Conservation (phyloP, 2,797 vertebrate genomes). For the Nannoperca australis region DNA sequence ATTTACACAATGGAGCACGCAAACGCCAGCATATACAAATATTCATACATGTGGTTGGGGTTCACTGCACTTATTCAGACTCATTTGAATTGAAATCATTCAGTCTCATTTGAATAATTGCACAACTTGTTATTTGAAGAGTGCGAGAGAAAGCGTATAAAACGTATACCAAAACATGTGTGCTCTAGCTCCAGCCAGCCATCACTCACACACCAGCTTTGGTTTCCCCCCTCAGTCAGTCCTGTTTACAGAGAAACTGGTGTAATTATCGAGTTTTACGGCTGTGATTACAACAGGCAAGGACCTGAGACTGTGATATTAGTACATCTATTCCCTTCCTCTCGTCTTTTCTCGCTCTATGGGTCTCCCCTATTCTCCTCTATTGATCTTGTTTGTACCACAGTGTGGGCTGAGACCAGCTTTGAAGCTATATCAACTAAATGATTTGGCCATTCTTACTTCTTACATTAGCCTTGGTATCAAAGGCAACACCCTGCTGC, state of each 20-base stretch:
- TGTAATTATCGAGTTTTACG: conserved; percentile 74
- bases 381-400: conserved; percentile 67
- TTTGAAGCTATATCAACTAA: conserved; percentile 72
- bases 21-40: not conserved
- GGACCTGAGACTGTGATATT: conserved; percentile 57
- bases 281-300: conserved; percentile 65
- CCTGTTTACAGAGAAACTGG: conserved; percentile 64
- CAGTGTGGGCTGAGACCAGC: conserved; percentile 46
- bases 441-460: conserved; percentile 68
- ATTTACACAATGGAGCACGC: not conserved
- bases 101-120: conserved; percentile 58
- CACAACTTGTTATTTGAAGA: conserved; percentile 46
- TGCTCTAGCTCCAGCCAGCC: not conserved
- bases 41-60: conserved; percentile 8
- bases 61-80: conserved; percentile 38
- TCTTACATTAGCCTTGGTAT: conserved; percentile 59
- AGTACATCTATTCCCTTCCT: conserved; percentile 61
- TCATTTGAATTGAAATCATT: conserved; percentile 52
- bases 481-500: conserved; percentile 45
- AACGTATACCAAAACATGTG: conserved; percentile 10
- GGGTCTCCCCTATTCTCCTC: conserved; percentile 51
- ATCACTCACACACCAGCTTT: conserved; percentile 9
- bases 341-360: conserved; percentile 45
- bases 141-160: conserved; percentile 6
- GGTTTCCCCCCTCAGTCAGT: conserved; percentile 25